phyloP scores from a whole-genome alignment of 2,113 vertebrate genomes.

The Galemys pyrenaicus region DNA sequence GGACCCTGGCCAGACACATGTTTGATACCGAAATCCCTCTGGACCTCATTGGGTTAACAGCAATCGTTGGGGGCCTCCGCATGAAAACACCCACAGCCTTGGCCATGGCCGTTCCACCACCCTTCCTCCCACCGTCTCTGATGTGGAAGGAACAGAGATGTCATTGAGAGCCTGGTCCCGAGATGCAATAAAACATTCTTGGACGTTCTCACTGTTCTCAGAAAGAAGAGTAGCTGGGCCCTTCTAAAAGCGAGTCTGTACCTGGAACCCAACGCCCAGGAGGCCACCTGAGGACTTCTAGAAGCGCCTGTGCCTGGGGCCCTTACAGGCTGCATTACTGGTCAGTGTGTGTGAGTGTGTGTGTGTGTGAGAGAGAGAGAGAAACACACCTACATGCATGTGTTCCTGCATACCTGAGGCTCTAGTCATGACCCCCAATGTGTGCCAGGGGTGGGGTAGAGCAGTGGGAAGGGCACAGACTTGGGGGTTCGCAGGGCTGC shows the following conservation, averaged over 20 bases:
- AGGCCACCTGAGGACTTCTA: not conserved
- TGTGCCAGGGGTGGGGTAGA: not conserved
- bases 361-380: not conserved
- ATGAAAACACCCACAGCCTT: slow-evolving; percentile 65
- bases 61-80: not conserved
- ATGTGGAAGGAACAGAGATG: slow-evolving; percentile 69
- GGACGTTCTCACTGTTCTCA: slow-evolving; percentile 23
- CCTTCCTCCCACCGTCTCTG: slow-evolving; percentile 61
- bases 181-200: not conserved
- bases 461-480: not conserved
- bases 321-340: not conserved
- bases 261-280: not conserved
- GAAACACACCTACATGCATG: too few relatives aligned
- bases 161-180: slow-evolving; percentile 44
- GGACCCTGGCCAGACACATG: not conserved
- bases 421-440: fast-evolving
- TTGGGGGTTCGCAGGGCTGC: not conserved
- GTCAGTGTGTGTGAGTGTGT: slow-evolving; percentile 59
- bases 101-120: not conserved
- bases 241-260: not conserved
- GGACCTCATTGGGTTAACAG: slow-evolving; percentile 60
- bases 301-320: slow-evolving; percentile 17
- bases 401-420: not conserved
- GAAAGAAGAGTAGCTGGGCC: not conserved
- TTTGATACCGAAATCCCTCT: not conserved